These are phyloP conservation scores for Grus americana DNA, from an alignment of 2,113 vertebrate species.

Conservation along the genomic window DNA sequence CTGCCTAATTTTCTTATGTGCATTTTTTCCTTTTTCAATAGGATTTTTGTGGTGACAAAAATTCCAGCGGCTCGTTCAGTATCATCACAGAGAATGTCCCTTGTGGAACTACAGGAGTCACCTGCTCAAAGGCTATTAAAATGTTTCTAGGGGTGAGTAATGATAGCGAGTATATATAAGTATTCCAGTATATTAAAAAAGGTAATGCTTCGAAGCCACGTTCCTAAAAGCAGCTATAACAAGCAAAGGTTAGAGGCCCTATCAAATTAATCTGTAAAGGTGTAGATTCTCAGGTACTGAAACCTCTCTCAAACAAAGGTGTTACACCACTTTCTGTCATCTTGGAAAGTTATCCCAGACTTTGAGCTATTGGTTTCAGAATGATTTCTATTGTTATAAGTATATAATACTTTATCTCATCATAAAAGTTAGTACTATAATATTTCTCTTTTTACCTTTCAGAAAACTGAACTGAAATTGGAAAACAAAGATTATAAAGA, in stretches of 20 bases:
- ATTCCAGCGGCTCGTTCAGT: conserved; percentile 75
- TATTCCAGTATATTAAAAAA: background rate
- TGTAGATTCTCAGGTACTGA: background rate
- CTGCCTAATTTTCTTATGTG: background rate
- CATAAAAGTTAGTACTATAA: background rate
- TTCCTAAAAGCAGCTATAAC: background rate
- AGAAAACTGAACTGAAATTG: conserved; percentile 86
- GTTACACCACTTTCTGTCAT: background rate
- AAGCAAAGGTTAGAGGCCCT: background rate
- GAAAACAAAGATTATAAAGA: conserved; percentile 69
- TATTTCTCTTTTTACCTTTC: background rate
- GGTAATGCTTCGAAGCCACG: background rate
- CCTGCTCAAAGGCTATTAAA: conserved; percentile 92
- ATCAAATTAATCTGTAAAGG: background rate
- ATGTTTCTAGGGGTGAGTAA: conserved; percentile 88
- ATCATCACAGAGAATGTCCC: conserved; percentile 92
- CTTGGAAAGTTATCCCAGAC: background rate
- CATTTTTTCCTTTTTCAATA: conserved; percentile 18
- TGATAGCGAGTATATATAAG: background rate
- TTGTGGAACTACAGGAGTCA: conserved; percentile 91
- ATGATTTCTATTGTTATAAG: background rate
- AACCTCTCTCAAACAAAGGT: background rate
- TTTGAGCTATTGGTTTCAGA: background rate
- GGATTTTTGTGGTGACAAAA: conserved; percentile 87
- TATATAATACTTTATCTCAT: background rate